Conservation (phyloP, 2,797 vertebrate species). For the Arnoldichthys spilopterus region DNA sequence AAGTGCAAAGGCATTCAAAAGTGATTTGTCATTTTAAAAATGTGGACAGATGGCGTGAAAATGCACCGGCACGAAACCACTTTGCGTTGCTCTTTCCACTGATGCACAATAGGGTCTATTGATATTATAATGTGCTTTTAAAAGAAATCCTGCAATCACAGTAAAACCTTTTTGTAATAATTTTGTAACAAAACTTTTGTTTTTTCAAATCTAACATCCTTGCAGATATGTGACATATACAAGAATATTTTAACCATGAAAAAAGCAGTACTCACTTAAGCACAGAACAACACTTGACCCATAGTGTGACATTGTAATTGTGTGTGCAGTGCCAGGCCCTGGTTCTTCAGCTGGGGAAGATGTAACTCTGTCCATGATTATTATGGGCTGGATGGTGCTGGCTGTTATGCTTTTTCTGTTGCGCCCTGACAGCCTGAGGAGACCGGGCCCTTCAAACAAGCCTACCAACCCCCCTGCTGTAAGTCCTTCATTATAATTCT, state of each 20-base stretch:
- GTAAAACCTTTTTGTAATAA: too few relatives aligned
- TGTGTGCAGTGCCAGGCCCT: constrained; percentile 88
- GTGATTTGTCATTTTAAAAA: too few relatives aligned
- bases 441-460: constrained; percentile 81
- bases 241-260: not conserved
- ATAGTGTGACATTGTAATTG: not conserved
- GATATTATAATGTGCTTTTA: too few relatives aligned
- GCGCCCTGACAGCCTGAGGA: constrained; percentile 88
- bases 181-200: too few relatives aligned
- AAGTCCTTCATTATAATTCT: constrained; percentile 67
- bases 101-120: too few relatives aligned
- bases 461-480: constrained; percentile 84
- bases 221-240: too few relatives aligned
- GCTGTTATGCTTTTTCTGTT: constrained; percentile 90
- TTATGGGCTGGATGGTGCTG: constrained; percentile 92
- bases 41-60: too few relatives aligned
- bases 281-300: not conserved
- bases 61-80: too few relatives aligned
- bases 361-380: constrained; percentile 88
- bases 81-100: too few relatives aligned
- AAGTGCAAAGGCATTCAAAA: too few relatives aligned
- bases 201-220: too few relatives aligned
- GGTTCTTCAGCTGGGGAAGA: constrained; percentile 76
- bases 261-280: not conserved
- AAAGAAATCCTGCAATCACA: too few relatives aligned